Conservation (phyloP, 2,113 vertebrate genomes). For the Jaculus jaculus region DNA sequence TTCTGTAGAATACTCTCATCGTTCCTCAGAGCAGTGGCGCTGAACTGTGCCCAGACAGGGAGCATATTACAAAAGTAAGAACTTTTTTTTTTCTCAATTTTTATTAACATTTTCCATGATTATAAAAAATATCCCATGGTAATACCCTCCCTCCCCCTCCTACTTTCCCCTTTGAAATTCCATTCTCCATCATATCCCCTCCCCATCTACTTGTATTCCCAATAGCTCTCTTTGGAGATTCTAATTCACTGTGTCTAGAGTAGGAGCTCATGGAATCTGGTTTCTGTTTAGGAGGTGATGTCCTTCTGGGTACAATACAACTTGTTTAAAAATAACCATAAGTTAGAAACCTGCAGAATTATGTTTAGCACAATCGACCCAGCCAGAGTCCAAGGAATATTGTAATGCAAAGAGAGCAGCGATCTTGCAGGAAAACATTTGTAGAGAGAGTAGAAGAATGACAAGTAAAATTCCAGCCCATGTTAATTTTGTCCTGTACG, state of each 20-base stretch:
- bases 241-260: not conserved
- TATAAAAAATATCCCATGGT: no score
- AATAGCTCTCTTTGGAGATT: not conserved
- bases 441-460: not conserved
- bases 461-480: not conserved
- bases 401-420: not conserved
- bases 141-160: no score
- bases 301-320: not conserved
- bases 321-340: not conserved
- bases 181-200: no score
- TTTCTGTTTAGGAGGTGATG: constrained; percentile 28
- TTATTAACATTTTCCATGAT: no score
- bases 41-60: not conserved
- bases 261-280: not conserved
- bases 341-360: not conserved
- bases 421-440: not conserved
- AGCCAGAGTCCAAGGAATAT: not conserved
- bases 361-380: not conserved
- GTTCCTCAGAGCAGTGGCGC: not conserved
- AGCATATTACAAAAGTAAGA: not conserved
- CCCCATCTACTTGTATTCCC: not conserved
- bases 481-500: not conserved
- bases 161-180: no score
- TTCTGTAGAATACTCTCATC: not conserved
- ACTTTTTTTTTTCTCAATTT: no score